phyloP scores from a whole-genome alignment of 2,888 invertebrate species.

The Oligia latruncula region DNA sequence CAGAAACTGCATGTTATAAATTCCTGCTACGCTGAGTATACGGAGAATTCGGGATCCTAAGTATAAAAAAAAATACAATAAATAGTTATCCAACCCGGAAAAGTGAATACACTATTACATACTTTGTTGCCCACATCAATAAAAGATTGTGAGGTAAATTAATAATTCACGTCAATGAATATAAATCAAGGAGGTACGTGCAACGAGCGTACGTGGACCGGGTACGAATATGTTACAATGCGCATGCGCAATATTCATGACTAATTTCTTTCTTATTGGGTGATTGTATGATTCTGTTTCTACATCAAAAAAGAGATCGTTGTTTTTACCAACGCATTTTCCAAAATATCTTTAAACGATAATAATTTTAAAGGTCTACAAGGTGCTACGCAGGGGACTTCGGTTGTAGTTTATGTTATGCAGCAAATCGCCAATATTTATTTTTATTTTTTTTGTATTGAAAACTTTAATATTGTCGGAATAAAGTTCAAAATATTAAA shows the following conservation, averaged over 20 bases:
- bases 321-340: neutral
- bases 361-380: neutral
- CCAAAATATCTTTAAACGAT: neutral
- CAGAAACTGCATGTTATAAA: neutral
- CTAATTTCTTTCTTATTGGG: constrained; percentile 4
- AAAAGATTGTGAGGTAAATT: constrained; percentile 67
- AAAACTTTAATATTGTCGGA: too few species aligned
- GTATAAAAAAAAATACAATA: constrained; percentile 1
- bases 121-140: constrained; percentile 53
- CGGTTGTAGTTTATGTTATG: neutral
- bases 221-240: constrained; percentile 17
- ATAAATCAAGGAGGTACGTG: constrained; percentile 65
- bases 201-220: constrained; percentile 58
- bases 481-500: too few species aligned
- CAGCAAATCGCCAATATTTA: too few species aligned
- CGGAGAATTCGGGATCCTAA: neutral
- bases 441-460: too few species aligned
- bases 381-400: too few species aligned
- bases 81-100: constrained; percentile 47
- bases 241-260: constrained; percentile 11
- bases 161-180: constrained; percentile 67
- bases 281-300: constrained; percentile 1
- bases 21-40: neutral
- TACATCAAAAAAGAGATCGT: neutral
- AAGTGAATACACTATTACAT: constrained; percentile 39